Evolutionary conservation across 2,113 vertebrate species (phyloP).

Genomic region (Arenaria interpres): DNA sequence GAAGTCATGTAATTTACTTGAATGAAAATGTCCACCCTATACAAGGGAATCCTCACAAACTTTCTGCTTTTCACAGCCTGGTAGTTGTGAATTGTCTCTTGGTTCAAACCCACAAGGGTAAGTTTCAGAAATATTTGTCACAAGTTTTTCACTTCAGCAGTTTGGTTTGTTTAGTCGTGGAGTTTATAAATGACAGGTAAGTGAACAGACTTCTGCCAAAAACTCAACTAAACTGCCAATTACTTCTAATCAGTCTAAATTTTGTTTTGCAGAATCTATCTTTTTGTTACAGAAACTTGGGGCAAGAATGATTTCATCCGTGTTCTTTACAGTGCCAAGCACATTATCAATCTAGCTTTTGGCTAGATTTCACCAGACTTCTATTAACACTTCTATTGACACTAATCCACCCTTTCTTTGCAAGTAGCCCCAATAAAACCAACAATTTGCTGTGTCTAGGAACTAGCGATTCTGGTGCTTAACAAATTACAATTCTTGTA

Average conservation of each 20-base stretch:
- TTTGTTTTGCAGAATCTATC: neutral
- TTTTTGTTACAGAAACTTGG: neutral
- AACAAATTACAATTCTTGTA: neutral
- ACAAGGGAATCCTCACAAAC: neutral
- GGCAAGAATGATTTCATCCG: neutral
- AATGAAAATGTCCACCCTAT: neutral
- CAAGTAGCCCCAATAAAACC: neutral
- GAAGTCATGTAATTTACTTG: neutral
- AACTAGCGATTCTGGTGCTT: neutral
- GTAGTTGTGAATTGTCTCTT: neutral
- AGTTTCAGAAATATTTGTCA: neutral
- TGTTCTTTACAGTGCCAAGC: neutral
- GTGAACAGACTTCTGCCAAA: neutral
- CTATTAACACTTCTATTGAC: neutral
- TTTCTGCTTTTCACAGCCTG: neutral
- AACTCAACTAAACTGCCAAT: neutral
- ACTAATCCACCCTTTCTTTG: neutral
- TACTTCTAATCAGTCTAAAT: neutral
- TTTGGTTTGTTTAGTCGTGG: neutral
- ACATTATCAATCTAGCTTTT: neutral
- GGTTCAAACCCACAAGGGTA: neutral
- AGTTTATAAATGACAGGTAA: neutral
- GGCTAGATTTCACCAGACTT: neutral
- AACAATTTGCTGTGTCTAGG: neutral
- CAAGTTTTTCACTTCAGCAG: neutral